Conservation (phyloP, 2,797 vertebrate genomes). For the Anabacerthia variegaticeps region DNA sequence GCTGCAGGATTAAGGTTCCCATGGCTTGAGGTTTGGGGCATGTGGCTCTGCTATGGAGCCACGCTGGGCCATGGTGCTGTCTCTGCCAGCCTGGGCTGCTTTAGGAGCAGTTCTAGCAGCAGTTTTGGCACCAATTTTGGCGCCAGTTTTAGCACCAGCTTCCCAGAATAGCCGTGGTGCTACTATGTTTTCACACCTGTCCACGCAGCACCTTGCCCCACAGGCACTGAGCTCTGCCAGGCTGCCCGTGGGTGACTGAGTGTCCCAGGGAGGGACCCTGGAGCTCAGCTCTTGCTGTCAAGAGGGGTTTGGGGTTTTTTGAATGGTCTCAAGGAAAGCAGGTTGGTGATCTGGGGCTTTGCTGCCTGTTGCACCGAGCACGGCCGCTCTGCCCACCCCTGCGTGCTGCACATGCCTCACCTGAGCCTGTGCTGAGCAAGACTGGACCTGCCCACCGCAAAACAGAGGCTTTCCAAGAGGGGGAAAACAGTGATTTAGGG, state of each 20-base stretch:
- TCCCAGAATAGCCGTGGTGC: background rate
- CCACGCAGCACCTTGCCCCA: background rate
- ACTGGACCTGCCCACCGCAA: background rate
- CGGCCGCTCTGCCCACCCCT: background rate
- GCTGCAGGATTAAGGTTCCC: background rate
- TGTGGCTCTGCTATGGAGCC: fast-evolving
- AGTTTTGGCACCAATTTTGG: background rate
- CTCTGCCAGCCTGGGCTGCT: background rate
- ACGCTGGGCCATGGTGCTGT: fast-evolving
- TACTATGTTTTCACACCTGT: slow-evolving; percentile 36
- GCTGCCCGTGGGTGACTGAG: background rate
- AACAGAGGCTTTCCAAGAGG: background rate
- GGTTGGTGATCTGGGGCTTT: fast-evolving
- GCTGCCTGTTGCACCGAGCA: background rate
- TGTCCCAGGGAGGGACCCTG: fast-evolving
- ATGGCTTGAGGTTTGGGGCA: fast-evolving
- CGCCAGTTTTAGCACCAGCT: background rate
- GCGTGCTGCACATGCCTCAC: background rate
- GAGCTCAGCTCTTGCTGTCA: fast-evolving
- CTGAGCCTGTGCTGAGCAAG: background rate
- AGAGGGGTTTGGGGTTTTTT: fast-evolving
- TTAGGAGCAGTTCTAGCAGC: background rate
- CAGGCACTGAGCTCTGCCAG: background rate
- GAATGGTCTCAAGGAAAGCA: background rate
- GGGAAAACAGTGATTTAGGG: background rate